Evolutionary conservation across 2,888 invertebrate genomes (phyloP).

Genomic region (Gymnocheta viridis): DNA sequence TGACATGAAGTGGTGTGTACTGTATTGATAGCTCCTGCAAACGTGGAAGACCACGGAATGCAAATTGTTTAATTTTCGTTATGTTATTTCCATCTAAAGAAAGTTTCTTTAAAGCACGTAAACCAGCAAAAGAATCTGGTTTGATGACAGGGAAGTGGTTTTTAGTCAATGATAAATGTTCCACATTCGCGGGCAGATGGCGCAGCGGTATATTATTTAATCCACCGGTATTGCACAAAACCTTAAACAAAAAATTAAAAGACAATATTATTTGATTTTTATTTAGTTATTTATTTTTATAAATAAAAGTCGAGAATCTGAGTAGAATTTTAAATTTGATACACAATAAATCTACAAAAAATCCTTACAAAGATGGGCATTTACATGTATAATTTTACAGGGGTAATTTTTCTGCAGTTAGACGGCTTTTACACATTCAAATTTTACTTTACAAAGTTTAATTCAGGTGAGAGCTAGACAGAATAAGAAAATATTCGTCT

Average conservation of each 20-base stretch:
- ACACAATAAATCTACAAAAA: no score
- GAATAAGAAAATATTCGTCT: no score
- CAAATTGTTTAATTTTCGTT: constrained; percentile 90
- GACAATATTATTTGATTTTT: not conserved
- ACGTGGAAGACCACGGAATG: constrained; percentile 91
- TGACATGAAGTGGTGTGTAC: constrained; percentile 90
- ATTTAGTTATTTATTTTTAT: not conserved
- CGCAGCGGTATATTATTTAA: constrained; percentile 90
- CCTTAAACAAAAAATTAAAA: constrained; percentile 83
- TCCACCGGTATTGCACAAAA: constrained; percentile 93
- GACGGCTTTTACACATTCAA: no score
- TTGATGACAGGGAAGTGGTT: constrained; percentile 91
- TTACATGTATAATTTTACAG: no score
- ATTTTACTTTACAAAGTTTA: no score
- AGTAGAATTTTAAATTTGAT: no score
- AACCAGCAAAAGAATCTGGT: constrained; percentile 91
- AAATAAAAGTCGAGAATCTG: no score
- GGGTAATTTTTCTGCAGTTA: no score
- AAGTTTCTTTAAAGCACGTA: constrained; percentile 90
- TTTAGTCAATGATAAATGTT: constrained; percentile 92
- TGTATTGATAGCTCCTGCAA: constrained; percentile 92
- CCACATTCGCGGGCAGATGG: constrained; percentile 89
- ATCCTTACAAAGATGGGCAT: no score
- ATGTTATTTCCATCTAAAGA: constrained; percentile 94
- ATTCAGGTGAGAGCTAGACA: no score